Conservation (phyloP, 2,797 vertebrate species). For the Garrulus glandarius region DNA sequence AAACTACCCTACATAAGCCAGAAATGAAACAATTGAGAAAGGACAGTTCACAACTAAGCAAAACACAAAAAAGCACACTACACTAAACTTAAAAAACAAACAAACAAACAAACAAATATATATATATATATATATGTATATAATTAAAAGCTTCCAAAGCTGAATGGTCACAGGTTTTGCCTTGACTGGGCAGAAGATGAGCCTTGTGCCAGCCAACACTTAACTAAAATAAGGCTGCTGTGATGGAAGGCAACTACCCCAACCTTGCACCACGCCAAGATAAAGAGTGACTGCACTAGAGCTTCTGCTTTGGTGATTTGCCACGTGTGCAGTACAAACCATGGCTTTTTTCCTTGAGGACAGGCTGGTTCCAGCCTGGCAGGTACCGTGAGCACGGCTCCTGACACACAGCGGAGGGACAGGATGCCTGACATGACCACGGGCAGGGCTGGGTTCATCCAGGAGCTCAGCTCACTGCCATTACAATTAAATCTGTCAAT, state of each 20-base stretch:
- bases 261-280: neutral
- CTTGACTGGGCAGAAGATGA: neutral
- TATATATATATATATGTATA: too few species aligned
- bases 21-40: neutral
- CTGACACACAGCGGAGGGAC: neutral
- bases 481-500: neutral
- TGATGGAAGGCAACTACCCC: neutral
- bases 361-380: neutral
- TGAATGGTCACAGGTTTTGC: neutral
- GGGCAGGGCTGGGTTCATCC: fast-evolving
- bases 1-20: neutral
- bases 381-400: fast-evolving
- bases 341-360: fast-evolving
- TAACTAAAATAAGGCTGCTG: neutral
- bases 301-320: neutral
- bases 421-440: neutral
- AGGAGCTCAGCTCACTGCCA: neutral
- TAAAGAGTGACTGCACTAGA: neutral
- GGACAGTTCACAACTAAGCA: neutral
- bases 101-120: too few species aligned
- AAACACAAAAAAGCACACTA: neutral
- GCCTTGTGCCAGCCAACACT: neutral
- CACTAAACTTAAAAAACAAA: neutral
- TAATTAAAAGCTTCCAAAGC: neutral
- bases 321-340: fast-evolving